phyloP scores from a whole-genome alignment of 1,140 invertebrate species.

The Armadillidium nasatum region DNA sequence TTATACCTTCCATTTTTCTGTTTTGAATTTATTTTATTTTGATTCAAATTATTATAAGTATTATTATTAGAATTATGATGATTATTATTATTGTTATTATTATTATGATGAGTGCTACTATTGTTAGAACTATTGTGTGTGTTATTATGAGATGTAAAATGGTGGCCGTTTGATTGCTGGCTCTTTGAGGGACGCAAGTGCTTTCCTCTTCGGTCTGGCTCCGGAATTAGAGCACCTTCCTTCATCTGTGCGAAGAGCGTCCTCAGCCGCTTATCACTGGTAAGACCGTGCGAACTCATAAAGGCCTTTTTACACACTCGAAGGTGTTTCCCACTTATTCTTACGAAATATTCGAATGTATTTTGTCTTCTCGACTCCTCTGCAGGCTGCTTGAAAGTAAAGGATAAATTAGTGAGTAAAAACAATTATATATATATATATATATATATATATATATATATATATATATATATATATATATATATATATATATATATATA shows the following conservation, averaged over 20 bases:
- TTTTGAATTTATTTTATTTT: slow-evolving; percentile 29
- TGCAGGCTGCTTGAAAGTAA: slow-evolving; percentile 35
- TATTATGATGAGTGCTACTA: too few relatives aligned
- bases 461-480: too few relatives aligned
- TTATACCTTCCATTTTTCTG: slow-evolving; percentile 1
- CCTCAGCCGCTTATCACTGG: slow-evolving; percentile 40
- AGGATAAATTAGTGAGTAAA: slow-evolving; percentile 2
- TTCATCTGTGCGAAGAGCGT: slow-evolving; percentile 44
- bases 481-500: too few relatives aligned
- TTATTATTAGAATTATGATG: slow-evolving; percentile 26
- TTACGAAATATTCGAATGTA: slow-evolving; percentile 42
- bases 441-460: too few relatives aligned
- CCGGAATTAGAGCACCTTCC: slow-evolving; percentile 41
- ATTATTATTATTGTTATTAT: too few relatives aligned
- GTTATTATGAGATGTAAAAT: slow-evolving; percentile 16
- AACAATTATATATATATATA: too few relatives aligned
- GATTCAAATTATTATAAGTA: slow-evolving; percentile 24
- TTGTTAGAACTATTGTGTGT: too few relatives aligned
- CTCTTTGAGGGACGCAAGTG: slow-evolving; percentile 38
- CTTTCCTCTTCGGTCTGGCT: slow-evolving; percentile 40
- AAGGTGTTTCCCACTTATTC: slow-evolving; percentile 42
- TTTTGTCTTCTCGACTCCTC: slow-evolving; percentile 42
- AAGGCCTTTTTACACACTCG: slow-evolving; percentile 41
- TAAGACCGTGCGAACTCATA: slow-evolving; percentile 43
- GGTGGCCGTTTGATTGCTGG: slow-evolving; percentile 6